Base-by-base conservation (phyloP, 2,797 vertebrate genomes). In the Helarctos malayanus region DNA sequence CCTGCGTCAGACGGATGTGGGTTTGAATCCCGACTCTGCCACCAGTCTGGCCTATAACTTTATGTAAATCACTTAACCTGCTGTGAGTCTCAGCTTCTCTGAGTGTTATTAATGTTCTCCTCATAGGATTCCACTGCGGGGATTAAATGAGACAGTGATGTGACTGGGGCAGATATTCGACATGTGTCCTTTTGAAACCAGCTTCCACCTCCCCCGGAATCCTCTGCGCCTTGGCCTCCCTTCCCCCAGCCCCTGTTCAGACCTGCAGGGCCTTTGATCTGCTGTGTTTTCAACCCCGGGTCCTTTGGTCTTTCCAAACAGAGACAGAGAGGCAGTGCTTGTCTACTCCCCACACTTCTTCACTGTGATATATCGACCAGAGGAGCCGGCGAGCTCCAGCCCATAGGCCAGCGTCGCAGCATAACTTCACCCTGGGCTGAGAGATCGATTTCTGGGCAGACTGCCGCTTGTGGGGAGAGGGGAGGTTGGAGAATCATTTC, bases 241-340 rank as follows among this genome's bases (percentile, higher is more conserved):
- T 71, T 89, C 6, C 73, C 57, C 59, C 52, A 18, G 6, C 12
- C 87, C 80, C 75, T 91, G 75, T 93, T 65, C 73, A 87, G 97
- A 93, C 97, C 79, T 97, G 96, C 56, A 57, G 41, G 15, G n/a
- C 56, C 84, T 97, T 95, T 95, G 92, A 95, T 96, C 92, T 96
- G 47, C 7, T 54, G 59, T 61, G 75, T 76, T 79, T 92, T 54
- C 73, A 91, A 79, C 35, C 57, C 19, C 1, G 27, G 35, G 89
- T 61, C 76, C 86, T 97, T 96, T 75, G 79, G 94, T 97, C 69
- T 96, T 93, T 85, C 69, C 32, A 61, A 52, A 54, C 68, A 91
- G 79, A 96, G 89, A 89, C 80, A 89, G 92, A 35, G 57, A 89
- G 89, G 68, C 93, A 86, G 78, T 12, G 2, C 29, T 19, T 29